Conservation (phyloP, 2,113 vertebrate genomes). For the Clarias batrachus region DNA sequence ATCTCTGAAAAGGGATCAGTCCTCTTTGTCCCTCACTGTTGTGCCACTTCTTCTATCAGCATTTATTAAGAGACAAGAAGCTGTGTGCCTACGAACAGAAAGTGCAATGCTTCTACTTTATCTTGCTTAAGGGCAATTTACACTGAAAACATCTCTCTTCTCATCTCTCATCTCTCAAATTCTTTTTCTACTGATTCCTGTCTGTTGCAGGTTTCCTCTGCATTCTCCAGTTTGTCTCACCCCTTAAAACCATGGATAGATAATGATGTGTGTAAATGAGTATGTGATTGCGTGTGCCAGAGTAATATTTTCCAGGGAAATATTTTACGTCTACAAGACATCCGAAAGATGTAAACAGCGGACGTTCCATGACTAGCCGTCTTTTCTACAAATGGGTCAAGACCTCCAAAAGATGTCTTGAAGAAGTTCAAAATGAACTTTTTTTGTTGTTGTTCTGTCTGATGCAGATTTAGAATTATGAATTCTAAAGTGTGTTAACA, state of each 20-base stretch:
- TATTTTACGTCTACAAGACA: too few species aligned
- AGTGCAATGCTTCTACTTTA: slow-evolving; percentile 48
- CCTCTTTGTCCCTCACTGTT: slow-evolving; percentile 69
- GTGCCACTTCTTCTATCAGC: slow-evolving; percentile 60
- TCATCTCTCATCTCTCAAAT: neutral
- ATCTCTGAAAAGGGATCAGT: slow-evolving; percentile 63
- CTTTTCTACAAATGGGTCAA: too few species aligned
- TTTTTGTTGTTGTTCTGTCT: too few species aligned
- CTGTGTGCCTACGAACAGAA: slow-evolving; percentile 74
- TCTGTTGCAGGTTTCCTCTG: neutral
- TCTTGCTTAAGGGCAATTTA: slow-evolving; percentile 8
- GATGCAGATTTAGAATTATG: too few species aligned
- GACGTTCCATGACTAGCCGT: too few species aligned
- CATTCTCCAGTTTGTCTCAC: neutral
- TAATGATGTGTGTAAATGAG: neutral
- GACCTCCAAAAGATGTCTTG: too few species aligned
- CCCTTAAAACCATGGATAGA: neutral
- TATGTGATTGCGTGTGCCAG: neutral
- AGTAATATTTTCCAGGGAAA: too few species aligned
- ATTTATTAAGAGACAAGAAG: slow-evolving; percentile 71
- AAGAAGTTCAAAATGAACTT: too few species aligned
- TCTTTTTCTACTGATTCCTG: neutral
- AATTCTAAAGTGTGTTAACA: too few species aligned
- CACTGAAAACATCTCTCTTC: neutral
- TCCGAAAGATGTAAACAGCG: too few species aligned